Conservation (phyloP, 2,888 invertebrate species). For the Chloromyia formosa region DNA sequence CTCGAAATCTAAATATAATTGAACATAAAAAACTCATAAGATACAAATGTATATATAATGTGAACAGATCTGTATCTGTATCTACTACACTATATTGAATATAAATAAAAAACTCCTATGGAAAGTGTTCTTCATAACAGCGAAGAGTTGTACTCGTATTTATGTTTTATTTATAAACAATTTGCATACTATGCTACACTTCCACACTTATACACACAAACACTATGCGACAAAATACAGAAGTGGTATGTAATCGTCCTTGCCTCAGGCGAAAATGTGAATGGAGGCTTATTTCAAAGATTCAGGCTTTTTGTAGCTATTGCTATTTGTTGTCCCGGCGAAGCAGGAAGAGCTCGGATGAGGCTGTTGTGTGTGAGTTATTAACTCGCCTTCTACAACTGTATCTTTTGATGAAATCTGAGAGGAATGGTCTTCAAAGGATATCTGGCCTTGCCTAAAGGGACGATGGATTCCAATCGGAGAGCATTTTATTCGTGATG, state of each 20-base stretch:
- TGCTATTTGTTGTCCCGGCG: background rate
- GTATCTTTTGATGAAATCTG: no score
- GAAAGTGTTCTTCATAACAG: background rate
- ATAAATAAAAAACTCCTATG: background rate
- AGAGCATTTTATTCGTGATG: no score
- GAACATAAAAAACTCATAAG: slow-evolving; percentile 22
- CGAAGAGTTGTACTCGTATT: background rate
- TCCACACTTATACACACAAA: background rate
- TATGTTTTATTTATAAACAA: slow-evolving; percentile 8
- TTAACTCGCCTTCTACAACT: no score
- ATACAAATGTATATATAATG: background rate
- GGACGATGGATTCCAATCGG: no score
- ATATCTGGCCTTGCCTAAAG: no score
- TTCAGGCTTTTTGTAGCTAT: background rate
- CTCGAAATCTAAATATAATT: background rate
- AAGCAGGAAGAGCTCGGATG: no score
- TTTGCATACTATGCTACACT: background rate
- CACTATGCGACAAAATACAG: no score
- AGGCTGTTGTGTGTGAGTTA: no score
- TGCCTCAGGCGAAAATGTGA: background rate
- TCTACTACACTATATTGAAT: background rate
- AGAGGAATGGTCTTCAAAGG: no score
- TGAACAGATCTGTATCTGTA: background rate
- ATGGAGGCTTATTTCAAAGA: background rate
- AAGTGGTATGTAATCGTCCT: background rate